These are phyloP conservation scores for Didymodactylos carnosus DNA, from an alignment of 2,888 invertebrate species.

Conservation along the genomic window DNA sequence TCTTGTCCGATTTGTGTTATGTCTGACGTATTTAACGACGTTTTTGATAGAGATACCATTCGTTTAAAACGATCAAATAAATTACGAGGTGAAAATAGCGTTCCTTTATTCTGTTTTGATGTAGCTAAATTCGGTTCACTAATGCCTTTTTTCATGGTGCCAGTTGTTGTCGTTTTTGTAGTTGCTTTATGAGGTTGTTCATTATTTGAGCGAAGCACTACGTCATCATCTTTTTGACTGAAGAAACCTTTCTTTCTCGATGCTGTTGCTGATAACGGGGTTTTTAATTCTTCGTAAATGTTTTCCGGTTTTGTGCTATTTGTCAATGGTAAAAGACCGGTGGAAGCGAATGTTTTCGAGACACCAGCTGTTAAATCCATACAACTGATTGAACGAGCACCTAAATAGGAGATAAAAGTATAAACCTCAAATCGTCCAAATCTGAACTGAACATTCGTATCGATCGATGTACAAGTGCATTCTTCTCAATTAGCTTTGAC, in stretches of 20 bases:
- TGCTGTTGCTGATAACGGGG: not conserved
- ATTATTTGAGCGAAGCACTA: no score
- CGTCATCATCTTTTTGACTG: not conserved
- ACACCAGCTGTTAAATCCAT: not conserved
- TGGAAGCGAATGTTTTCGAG: not conserved
- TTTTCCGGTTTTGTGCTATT: not conserved
- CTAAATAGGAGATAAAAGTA: not conserved
- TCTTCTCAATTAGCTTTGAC: no score
- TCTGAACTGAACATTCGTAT: no score
- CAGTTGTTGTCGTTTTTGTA: no score
- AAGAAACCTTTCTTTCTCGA: no score
- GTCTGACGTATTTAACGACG: not conserved
- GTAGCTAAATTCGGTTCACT: not conserved
- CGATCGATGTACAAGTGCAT: no score
- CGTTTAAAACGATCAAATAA: not conserved
- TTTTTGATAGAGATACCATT: not conserved
- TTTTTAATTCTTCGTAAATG: not conserved
- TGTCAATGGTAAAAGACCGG: not conserved
- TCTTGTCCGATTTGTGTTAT: not conserved
- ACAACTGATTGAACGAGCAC: not conserved
- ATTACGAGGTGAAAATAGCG: not conserved
- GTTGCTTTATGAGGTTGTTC: no score
- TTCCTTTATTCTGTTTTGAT: not conserved
- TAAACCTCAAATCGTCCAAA: no score
- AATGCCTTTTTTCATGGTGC: not conserved